A percentile compares a stretch with the other conserved stretches of the same genome.
phyloP scores from a whole-genome alignment of 92 coral and sea anemone species.

The Parazoanthus darwini region DNA sequence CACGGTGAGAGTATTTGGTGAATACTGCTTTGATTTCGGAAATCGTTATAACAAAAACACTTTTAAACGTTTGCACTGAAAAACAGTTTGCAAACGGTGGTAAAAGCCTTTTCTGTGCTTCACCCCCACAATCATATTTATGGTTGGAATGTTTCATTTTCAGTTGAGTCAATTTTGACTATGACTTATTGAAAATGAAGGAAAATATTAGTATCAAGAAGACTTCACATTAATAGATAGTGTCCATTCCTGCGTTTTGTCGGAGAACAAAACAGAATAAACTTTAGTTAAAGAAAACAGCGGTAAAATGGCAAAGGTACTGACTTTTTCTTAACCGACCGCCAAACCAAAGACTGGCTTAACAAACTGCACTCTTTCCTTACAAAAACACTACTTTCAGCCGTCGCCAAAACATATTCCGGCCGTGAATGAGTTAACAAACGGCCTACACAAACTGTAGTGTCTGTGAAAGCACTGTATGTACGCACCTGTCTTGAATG shows the following conservation, averaged over 20 bases:
- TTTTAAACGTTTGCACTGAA: not conserved
- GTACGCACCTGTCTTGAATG: constrained; percentile 22
- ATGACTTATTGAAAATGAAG: not conserved
- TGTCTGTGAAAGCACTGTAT: constrained; percentile 14
- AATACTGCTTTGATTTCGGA: not conserved
- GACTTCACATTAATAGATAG: not conserved
- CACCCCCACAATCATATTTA: not conserved
- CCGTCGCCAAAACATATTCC: not conserved
- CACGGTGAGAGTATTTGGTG: not conserved
- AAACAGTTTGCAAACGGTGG: not conserved
- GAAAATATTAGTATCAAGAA: too few species aligned
- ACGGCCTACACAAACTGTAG: not conserved
- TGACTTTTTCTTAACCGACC: not conserved
- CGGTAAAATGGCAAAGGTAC: too few species aligned
- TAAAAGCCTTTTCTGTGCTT: not conserved
- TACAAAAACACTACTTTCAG: not conserved
- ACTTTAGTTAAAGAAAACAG: too few species aligned
- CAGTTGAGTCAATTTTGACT: not conserved
- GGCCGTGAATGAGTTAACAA: not conserved
- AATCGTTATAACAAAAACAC: not conserved
- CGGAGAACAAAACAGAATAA: too few species aligned
- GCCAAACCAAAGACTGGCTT: not conserved
- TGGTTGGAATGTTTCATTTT: not conserved
- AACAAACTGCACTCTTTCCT: not conserved
- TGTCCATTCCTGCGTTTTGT: not conserved